Conservation (phyloP, 92 coral and sea anemone species). For the Paragorgia papillata region DNA sequence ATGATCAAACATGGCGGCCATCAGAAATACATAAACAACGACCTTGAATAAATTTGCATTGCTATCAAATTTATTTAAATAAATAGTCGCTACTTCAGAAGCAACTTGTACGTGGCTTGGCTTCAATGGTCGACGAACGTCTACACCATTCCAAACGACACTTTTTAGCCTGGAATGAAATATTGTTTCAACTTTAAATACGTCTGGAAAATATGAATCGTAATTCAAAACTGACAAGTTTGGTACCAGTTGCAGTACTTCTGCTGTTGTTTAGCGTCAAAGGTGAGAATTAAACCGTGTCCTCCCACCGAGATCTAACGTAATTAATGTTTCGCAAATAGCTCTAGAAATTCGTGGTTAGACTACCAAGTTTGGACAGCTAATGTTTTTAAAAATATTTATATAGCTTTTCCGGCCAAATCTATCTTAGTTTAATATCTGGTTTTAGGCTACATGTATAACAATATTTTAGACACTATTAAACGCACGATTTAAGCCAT, state of each 20-base stretch:
- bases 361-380: no score
- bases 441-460: no score
- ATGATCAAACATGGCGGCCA: neutral
- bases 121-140: constrained; percentile 7
- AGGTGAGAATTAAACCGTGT: constrained; percentile 3
- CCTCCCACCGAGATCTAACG: neutral
- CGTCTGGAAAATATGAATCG: constrained; percentile 23
- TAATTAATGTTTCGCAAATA: no score
- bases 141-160: constrained; percentile 18
- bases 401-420: no score
- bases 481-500: no score
- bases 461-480: no score
- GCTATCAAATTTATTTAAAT: constrained; percentile 12
- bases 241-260: constrained; percentile 33
- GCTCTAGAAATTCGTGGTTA: no score
- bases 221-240: constrained; percentile 13
- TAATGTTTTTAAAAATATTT: no score
- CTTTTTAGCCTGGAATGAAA: neutral
- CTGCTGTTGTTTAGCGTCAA: constrained; percentile 14
- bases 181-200: neutral
- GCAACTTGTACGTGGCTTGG: constrained; percentile 33
- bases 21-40: no score
- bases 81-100: neutral
- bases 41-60: constrained; percentile 22
- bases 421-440: no score